Evolutionary conservation across 2,113 vertebrate genomes (phyloP).

Genomic region (Ploceus nigricollis): DNA sequence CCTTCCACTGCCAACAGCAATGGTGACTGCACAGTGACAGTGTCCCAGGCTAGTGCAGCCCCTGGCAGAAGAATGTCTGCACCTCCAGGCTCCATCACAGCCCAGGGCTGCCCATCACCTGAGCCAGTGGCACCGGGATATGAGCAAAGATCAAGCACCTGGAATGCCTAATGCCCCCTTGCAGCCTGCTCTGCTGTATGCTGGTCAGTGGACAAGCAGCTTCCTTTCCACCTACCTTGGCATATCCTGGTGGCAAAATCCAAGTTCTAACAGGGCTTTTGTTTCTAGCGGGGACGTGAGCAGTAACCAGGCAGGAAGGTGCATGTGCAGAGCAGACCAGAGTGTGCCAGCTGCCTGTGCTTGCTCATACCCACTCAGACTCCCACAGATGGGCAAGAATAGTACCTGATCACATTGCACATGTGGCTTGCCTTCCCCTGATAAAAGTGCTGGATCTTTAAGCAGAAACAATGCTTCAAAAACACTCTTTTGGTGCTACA

Average conservation of each 20-base stretch:
- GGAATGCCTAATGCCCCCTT: fast-evolving
- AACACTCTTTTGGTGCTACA: neutral
- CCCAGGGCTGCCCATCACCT: neutral
- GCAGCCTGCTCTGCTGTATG: fast-evolving
- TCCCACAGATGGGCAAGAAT: conserved; percentile 31
- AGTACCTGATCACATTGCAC: conserved; percentile 5
- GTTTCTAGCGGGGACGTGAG: neutral
- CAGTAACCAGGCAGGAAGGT: neutral
- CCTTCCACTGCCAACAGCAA: neutral
- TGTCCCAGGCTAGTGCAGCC: neutral
- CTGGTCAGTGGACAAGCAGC: fast-evolving
- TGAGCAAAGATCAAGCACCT: fast-evolving
- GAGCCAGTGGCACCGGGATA: too few species aligned
- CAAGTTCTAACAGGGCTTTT: neutral
- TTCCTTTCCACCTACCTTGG: neutral
- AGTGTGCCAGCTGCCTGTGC: neutral
- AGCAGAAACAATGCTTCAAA: neutral
- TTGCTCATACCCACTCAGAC: neutral
- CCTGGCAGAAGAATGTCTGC: neutral
- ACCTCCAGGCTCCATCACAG: neutral
- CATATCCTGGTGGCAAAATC: neutral
- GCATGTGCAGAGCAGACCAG: neutral
- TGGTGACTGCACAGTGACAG: neutral
- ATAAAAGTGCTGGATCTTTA: neutral
- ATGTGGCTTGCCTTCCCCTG: neutral